Evolutionary conservation across 2,797 vertebrate genomes (phyloP).

Genomic region (Enteromius fasciolatus): DNA sequence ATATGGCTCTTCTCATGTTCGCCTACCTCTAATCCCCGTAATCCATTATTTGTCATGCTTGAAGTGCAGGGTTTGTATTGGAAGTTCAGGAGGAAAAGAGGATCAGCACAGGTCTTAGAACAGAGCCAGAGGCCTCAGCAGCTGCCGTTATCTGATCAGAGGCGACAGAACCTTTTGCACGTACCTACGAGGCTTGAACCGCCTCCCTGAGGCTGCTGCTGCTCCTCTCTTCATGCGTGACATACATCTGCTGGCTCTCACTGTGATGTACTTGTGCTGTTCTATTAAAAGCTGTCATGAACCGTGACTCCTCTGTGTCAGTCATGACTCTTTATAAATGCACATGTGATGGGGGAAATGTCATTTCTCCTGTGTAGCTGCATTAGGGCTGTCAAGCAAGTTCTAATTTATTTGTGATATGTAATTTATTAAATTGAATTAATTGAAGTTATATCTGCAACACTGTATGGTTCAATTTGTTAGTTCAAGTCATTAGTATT

Average conservation of each 20-base stretch:
- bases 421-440: not conserved
- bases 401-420: not conserved
- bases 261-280: conserved; percentile 33
- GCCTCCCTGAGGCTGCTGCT: conserved; percentile 58
- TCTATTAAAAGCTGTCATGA: conserved; percentile 40
- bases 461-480: not conserved
- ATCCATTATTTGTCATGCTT: conserved; percentile 71
- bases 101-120: conserved; percentile 61
- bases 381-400: not conserved
- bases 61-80: conserved; percentile 58
- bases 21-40: conserved; percentile 69
- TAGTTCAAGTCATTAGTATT: not conserved
- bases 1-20: conserved; percentile 69
- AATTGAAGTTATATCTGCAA: not conserved
- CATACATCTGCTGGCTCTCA: conserved; percentile 51
- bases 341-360: conserved; percentile 3
- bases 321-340: conserved; percentile 15
- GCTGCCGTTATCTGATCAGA: conserved; percentile 66
- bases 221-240: conserved; percentile 59
- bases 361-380: not conserved
- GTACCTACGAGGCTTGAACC: conserved; percentile 37
- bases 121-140: conserved; percentile 52
- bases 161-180: conserved; percentile 53
- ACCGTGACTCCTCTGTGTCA: conserved; percentile 26
- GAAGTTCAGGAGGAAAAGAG: conserved; percentile 66